Percentiles rank a stretch among this genome's conserved stretches.
These are phyloP conservation scores for Tichodroma muraria DNA, from an alignment of 2,113 vertebrate species.

Conservation along the genomic window DNA sequence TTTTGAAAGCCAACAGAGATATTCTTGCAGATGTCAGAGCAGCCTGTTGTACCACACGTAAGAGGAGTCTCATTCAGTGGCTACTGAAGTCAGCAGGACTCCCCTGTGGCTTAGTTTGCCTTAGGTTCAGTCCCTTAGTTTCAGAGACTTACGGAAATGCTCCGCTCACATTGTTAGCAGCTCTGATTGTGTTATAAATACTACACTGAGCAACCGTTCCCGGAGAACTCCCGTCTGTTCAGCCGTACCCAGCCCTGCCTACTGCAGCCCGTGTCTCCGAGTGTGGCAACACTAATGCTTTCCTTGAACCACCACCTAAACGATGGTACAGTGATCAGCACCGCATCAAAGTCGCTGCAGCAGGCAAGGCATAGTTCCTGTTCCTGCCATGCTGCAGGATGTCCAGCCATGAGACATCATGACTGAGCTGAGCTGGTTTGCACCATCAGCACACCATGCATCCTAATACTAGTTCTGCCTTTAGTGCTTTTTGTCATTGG, in stretches of 20 bases:
- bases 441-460: not conserved
- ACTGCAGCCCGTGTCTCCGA: not conserved
- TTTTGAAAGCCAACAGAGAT: not conserved
- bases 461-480: not conserved
- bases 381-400: not conserved
- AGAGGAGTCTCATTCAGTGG: not conserved
- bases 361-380: not conserved
- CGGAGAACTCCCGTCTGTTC: not conserved
- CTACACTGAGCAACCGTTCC: not conserved
- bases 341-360: not conserved
- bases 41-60: rapidly evolving
- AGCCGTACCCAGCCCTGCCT: not conserved
- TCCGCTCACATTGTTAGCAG: not conserved
- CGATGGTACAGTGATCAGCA: not conserved
- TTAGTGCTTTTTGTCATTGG: not conserved
- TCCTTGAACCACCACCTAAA: not conserved
- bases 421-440: not conserved
- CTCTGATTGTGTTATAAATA: not conserved
- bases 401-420: no score
- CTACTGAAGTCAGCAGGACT: not conserved
- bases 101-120: not conserved
- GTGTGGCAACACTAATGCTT: not conserved
- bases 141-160: not conserved
- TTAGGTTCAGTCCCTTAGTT: not conserved
- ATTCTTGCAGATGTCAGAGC: not conserved